A percentile compares a stretch with the other conserved stretches of the same genome.
Evolutionary conservation across 1,140 invertebrate species (phyloP).

Genomic region (Coenobita brevimanus): DNA sequence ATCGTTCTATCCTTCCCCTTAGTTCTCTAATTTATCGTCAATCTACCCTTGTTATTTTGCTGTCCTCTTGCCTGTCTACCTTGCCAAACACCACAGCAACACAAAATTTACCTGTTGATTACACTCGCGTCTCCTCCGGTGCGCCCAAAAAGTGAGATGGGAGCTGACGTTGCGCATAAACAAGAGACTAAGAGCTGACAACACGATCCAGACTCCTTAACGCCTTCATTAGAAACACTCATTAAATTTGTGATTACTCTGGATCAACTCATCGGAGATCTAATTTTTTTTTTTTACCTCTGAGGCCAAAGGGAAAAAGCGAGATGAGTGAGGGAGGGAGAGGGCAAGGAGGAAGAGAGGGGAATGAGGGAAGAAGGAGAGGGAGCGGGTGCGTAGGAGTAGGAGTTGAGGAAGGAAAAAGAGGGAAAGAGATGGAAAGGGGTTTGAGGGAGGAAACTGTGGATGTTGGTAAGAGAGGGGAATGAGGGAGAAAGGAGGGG

Average conservation of each 20-base stretch:
- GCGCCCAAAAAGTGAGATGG: no score
- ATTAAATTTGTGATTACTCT: constrained; percentile 49
- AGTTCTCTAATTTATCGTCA: no score
- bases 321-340: constrained; percentile 5
- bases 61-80: no score
- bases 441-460: not conserved
- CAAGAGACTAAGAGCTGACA: not conserved
- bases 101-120: no score
- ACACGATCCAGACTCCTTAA: not conserved
- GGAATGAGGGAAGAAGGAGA: no score
- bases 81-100: no score
- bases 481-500: not conserved
- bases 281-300: not conserved
- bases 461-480: not conserved
- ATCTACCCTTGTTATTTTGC: no score
- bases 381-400: not conserved
- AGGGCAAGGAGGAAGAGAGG: not conserved
- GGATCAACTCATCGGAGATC: constrained; percentile 48
- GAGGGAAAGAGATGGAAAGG: not conserved
- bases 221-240: constrained; percentile 31
- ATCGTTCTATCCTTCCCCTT: not conserved
- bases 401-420: not conserved
- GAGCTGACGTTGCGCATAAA: no score
- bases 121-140: no score
- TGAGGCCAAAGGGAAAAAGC: not conserved